Evolutionary conservation across 2,888 invertebrate species (phyloP), one percentile per base, ranked within the genome.

Genomic region (Drosophila hawaiiensis): DNA sequence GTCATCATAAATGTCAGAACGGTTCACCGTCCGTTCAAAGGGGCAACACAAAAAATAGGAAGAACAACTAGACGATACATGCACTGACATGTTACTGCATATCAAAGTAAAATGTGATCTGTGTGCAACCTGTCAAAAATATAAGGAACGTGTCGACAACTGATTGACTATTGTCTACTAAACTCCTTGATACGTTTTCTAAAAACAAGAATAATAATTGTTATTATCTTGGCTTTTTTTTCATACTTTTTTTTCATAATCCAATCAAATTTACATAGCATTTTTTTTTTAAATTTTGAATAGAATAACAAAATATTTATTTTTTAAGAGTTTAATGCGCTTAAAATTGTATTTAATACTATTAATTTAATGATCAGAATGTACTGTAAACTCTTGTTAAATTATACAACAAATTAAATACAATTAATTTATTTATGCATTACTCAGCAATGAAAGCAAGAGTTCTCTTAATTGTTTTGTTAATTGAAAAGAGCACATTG

Each of bases 1-100:
- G 88, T 88, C 88, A 85, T 85, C 88, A 88, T 85, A 88, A 85
- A 85, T 85, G 85, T 88, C 88, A 78, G 72, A 64, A 50, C 47
- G 65, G 66, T 43, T 58, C 62, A 59, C 60, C 58, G 43, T 60
- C 49, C 73, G 31, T 47, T 16, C 47, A 35, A 59, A 54, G 43
- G 41, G 47, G n/a, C 22, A 37, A 43, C 54, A 58, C 41, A 58
- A 67, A 53, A 53, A 39, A 28, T n/a, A 33, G 31, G 25, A 59
- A 47, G 22, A 54, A 72, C 53, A 71, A 60, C 63, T 37, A 56
- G 68, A 33, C 61, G 47, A 55, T 67, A 55, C 67, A 69, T 68
- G 35, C 53, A n/a, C 78, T 56, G 69, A 75, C 75, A 78, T 54
- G 58, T 67, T 75, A 61, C 55, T 49, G 71, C 69, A 76, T 79